These are phyloP conservation scores for Galago senegalensis DNA, from an alignment of 2,797 vertebrate species.

Conservation along the genomic window DNA sequence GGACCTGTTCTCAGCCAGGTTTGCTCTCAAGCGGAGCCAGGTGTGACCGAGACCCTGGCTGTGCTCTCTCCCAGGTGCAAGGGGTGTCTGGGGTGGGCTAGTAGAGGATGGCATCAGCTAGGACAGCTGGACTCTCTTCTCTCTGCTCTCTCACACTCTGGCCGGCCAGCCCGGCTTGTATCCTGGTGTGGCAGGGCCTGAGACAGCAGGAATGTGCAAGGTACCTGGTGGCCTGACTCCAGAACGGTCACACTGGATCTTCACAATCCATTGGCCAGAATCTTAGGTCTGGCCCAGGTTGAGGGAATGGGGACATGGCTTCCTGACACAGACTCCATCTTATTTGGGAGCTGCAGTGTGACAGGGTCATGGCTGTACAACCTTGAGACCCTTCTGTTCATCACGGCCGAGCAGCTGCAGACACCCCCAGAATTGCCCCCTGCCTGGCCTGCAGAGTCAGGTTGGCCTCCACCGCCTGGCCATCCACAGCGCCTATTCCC, in stretches of 20 bases:
- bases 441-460: not conserved
- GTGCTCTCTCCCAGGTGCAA: not conserved
- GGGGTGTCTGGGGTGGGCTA: not conserved
- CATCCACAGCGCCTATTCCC: fast-evolving
- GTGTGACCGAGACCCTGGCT: fast-evolving
- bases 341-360: fast-evolving
- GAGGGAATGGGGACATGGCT: not conserved
- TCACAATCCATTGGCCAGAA: not conserved
- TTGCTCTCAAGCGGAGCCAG: not conserved
- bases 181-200: fast-evolving
- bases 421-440: fast-evolving
- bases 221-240: not conserved
- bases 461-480: fast-evolving
- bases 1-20: not conserved
- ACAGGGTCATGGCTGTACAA: fast-evolving
- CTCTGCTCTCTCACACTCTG: not conserved
- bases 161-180: not conserved
- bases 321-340: fast-evolving
- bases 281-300: fast-evolving
- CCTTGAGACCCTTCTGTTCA: fast-evolving
- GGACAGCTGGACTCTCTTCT: fast-evolving
- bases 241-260: fast-evolving
- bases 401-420: fast-evolving
- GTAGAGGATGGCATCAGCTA: not conserved
- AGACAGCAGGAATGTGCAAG: fast-evolving